These are phyloP conservation scores for Himalopsyche japonica DNA, from an alignment of 2,888 invertebrate species.

Conservation along the genomic window DNA sequence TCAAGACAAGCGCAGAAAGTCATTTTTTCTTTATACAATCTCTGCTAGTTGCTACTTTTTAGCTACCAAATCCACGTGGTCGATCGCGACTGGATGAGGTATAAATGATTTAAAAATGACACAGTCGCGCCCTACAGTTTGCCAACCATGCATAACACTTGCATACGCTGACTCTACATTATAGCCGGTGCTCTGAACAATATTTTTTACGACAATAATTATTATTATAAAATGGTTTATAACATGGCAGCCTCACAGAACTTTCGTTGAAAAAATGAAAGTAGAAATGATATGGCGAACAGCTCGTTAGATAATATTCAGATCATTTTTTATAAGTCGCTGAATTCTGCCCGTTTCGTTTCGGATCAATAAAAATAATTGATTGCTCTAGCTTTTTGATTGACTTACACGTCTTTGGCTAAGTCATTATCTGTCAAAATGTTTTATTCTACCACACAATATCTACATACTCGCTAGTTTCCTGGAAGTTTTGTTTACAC, in stretches of 20 bases:
- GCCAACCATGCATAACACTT: not conserved
- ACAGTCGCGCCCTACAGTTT: not conserved
- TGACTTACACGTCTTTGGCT: not conserved
- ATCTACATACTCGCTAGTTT: not conserved
- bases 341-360: not conserved
- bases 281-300: not conserved
- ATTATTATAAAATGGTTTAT: conserved; percentile 1
- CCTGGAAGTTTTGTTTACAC: not conserved
- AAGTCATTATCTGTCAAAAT: not conserved
- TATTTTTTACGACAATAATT: conserved; percentile 1
- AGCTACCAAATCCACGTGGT: too few species aligned
- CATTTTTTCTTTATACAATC: too few species aligned
- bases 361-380: not conserved
- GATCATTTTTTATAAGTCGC: not conserved
- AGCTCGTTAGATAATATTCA: not conserved
- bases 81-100: too few species aligned
- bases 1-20: too few species aligned
- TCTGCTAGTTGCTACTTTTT: too few species aligned
- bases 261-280: not conserved
- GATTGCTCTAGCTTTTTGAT: not conserved
- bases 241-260: not conserved
- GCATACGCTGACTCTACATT: not conserved
- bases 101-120: too few species aligned
- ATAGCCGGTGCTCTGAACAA: not conserved
- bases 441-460: not conserved